Conservation (phyloP, 2,113 vertebrate genomes). For the Gobiocypris rarus region DNA sequence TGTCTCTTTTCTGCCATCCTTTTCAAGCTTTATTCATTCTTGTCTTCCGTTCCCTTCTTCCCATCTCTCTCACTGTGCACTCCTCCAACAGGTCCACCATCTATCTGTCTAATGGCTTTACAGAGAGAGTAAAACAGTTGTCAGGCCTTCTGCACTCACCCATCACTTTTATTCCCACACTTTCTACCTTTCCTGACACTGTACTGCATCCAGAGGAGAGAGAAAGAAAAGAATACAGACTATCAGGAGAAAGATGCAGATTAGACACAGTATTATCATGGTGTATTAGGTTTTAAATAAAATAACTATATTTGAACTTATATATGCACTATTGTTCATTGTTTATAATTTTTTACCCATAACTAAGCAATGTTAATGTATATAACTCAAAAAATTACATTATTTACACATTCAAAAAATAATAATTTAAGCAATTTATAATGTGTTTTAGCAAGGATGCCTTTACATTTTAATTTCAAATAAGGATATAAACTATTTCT, state of each 20-base stretch:
- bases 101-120: conserved; percentile 39
- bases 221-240: background rate
- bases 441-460: too few relatives aligned
- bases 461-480: too few relatives aligned
- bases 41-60: conserved; percentile 21
- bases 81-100: conserved; percentile 42
- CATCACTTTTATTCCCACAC: conserved; percentile 26
- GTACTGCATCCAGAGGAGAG: background rate
- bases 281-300: too few relatives aligned
- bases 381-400: background rate
- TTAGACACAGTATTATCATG: too few relatives aligned
- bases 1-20: conserved; percentile 36
- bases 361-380: too few relatives aligned
- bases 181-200: conserved; percentile 10
- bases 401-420: too few relatives aligned
- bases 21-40: conserved; percentile 25
- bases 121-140: conserved; percentile 50
- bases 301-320: too few relatives aligned
- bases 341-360: too few relatives aligned
- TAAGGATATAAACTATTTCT: too few relatives aligned
- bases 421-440: too few relatives aligned
- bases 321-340: too few relatives aligned
- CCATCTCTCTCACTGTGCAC: conserved; percentile 22
- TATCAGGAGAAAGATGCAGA: background rate
- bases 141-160: conserved; percentile 24